Conservation (phyloP, 2,113 vertebrate species). For the Calonectris borealis region DNA sequence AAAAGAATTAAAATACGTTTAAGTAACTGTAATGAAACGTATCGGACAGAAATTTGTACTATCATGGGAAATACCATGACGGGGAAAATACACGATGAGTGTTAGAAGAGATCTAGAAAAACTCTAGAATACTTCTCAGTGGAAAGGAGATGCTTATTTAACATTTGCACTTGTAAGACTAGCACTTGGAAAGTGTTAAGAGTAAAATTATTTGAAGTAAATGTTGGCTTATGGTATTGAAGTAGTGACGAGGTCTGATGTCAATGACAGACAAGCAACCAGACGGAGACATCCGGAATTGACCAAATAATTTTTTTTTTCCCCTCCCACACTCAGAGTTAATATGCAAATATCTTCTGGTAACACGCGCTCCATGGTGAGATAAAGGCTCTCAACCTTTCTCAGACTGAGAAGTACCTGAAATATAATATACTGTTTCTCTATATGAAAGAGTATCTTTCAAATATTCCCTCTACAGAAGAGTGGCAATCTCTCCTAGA, state of each 20-base stretch:
- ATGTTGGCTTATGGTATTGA: background rate
- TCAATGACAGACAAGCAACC: background rate
- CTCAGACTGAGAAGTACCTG: background rate
- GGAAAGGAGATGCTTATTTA: rapidly evolving
- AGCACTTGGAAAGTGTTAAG: background rate
- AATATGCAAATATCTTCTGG: background rate
- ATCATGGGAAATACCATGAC: rapidly evolving
- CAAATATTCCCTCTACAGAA: background rate
- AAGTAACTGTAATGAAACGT: too few relatives aligned
- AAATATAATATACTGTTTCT: background rate
- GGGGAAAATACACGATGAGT: rapidly evolving
- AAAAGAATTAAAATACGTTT: background rate
- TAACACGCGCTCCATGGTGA: background rate
- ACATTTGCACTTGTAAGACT: too few relatives aligned
- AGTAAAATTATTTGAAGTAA: background rate
- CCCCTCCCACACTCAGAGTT: background rate
- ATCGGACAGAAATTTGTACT: background rate
- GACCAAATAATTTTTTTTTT: background rate
- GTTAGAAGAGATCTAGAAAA: background rate
- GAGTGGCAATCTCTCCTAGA: background rate
- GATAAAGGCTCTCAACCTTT: background rate
- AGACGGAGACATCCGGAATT: background rate
- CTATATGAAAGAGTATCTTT: background rate
- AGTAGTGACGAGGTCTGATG: background rate
- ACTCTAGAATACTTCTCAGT: background rate